Conservation (phyloP, 2,113 vertebrate species). For the Microcebus murinus region DNA sequence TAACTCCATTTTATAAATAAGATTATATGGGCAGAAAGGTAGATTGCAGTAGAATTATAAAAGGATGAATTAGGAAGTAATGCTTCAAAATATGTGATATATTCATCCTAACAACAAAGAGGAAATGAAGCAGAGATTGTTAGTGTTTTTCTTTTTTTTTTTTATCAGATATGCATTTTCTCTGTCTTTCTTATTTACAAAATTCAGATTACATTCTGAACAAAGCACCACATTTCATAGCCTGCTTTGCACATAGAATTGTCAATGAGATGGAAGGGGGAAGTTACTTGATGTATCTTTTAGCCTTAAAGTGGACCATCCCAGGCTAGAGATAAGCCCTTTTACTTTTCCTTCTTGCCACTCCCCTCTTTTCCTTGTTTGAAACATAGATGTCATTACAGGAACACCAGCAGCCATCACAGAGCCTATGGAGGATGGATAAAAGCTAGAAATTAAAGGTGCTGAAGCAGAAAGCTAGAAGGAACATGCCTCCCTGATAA, state of each 20-base stretch:
- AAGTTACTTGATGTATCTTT: not conserved
- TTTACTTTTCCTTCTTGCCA: too few relatives aligned
- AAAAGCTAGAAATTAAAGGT: not conserved
- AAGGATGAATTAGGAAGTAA: not conserved
- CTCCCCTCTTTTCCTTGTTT: not conserved
- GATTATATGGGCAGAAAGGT: not conserved
- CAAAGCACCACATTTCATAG: not conserved
- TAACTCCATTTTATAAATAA: not conserved
- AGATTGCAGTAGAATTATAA: not conserved
- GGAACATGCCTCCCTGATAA: not conserved
- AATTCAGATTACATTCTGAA: not conserved
- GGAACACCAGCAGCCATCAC: not conserved
- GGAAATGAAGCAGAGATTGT: not conserved
- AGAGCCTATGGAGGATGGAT: not conserved
- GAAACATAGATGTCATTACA: not conserved
- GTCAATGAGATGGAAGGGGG: not conserved
- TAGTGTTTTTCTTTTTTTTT: not conserved
- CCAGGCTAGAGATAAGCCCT: not conserved
- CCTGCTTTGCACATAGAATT: not conserved
- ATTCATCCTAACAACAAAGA: not conserved
- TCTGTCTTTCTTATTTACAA: not conserved
- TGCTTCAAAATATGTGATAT: not conserved
- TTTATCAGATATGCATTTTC: not conserved
- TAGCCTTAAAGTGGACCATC: not conserved
- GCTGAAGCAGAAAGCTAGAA: not conserved